Conservation (phyloP, 2,797 vertebrate genomes). For the Eospalax fontanierii region DNA sequence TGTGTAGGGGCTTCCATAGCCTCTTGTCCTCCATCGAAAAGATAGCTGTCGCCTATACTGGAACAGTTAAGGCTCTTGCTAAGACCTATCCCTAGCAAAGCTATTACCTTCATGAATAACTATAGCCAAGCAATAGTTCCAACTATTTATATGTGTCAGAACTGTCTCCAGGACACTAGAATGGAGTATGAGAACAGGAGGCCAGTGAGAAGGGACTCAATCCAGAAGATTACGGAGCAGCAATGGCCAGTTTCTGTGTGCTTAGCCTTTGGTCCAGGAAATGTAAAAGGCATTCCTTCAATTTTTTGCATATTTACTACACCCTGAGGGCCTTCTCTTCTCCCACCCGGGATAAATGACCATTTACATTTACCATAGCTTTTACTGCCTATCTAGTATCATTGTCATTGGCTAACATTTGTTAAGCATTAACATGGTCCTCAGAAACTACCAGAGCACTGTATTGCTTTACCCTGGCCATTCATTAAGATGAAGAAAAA, state of each 20-base stretch:
- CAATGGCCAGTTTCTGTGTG: neutral
- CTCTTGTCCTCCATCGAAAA: slow-evolving; percentile 2
- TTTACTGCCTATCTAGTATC: neutral
- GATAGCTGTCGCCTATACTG: neutral
- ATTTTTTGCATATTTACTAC: neutral
- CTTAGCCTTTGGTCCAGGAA: neutral
- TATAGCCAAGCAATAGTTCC: neutral
- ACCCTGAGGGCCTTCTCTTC: neutral
- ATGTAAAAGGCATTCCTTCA: slow-evolving; percentile 10
- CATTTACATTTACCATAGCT: slow-evolving; percentile 4
- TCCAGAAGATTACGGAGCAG: neutral
- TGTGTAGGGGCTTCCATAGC: neutral
- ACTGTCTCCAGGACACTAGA: neutral
- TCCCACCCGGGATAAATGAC: slow-evolving; percentile 24
- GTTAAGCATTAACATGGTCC: slow-evolving; percentile 27
- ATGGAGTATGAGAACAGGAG: slow-evolving; percentile 14
- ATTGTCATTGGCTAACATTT: slow-evolving; percentile 32
- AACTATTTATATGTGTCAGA: slow-evolving; percentile 2
- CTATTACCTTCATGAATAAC: neutral
- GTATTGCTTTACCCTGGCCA: slow-evolving; percentile 34
- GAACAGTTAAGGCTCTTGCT: neutral
- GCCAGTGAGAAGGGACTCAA: slow-evolving; percentile 1
- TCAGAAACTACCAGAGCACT: slow-evolving; percentile 48
- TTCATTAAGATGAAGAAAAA: slow-evolving; percentile 69
- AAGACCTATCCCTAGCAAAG: neutral